Percentiles rank a stretch among this genome's conserved stretches.
phyloP scores from a whole-genome alignment of 2,888 invertebrate species.

The Xestia c-nigrum region DNA sequence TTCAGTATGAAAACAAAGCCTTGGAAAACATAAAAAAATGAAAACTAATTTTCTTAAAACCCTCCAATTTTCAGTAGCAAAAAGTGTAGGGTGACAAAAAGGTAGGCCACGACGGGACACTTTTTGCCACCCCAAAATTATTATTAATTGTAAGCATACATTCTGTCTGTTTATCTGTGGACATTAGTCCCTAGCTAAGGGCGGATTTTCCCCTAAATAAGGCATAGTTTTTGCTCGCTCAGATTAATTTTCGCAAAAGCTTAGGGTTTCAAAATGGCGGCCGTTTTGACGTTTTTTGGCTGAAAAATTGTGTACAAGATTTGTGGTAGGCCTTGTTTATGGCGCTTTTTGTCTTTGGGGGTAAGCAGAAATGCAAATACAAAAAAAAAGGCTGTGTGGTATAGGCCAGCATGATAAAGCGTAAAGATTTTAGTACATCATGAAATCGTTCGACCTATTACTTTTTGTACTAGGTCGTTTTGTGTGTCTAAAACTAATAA shows the following conservation, averaged over 20 bases:
- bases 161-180: constrained; percentile 86
- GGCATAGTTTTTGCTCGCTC: constrained; percentile 83
- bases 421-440: background rate
- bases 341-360: constrained; percentile 32
- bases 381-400: constrained; percentile 22
- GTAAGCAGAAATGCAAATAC: constrained; percentile 30
- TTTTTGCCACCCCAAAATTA: constrained; percentile 87
- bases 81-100: constrained; percentile 74
- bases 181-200: constrained; percentile 78
- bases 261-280: constrained; percentile 70
- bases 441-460: background rate
- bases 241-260: constrained; percentile 80
- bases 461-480: background rate
- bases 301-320: constrained; percentile 62
- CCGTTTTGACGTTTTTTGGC: constrained; percentile 69
- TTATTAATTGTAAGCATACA: constrained; percentile 88
- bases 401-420: background rate
- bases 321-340: constrained; percentile 53
- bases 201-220: constrained; percentile 82
- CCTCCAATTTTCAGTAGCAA: constrained; percentile 63
- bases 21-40: constrained; percentile 39
- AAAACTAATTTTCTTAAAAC: constrained; percentile 83
- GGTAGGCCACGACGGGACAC: constrained; percentile 63
- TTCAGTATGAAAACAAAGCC: constrained; percentile 28
- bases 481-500: background rate